These are phyloP conservation scores for Chrysopa pallens DNA, from an alignment of 1,140 invertebrate genomes.

Conservation along the genomic window DNA sequence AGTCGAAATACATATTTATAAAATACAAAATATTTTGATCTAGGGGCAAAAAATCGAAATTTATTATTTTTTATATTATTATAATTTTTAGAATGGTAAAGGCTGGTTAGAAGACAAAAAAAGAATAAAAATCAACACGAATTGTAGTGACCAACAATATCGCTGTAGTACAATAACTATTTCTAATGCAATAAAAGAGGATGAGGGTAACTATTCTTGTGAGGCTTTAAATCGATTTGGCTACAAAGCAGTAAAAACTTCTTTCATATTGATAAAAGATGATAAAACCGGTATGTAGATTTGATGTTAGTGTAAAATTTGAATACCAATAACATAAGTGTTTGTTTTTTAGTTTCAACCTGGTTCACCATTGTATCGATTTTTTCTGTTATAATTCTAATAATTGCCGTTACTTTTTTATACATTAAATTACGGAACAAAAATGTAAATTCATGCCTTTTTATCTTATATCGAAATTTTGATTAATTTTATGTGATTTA, in stretches of 20 bases:
- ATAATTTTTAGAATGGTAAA: constrained; percentile 8
- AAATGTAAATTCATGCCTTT: constrained; percentile 23
- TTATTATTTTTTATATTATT: no score
- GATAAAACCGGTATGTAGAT: constrained; percentile 17
- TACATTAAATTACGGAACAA: constrained; percentile 35
- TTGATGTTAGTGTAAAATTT: background rate
- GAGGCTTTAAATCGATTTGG: constrained; percentile 20
- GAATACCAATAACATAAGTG: constrained; percentile 1
- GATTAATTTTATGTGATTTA: background rate
- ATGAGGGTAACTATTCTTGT: constrained; percentile 24
- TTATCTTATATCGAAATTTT: constrained; percentile 3
- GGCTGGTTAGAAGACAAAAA: constrained; percentile 8
- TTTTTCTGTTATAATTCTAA: constrained; percentile 25
- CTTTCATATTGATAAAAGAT: constrained; percentile 13
- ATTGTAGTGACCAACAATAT: no score
- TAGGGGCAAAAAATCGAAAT: no score
- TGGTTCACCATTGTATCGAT: constrained; percentile 24
- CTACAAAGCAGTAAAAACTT: constrained; percentile 14
- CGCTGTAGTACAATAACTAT: constrained; percentile 18
- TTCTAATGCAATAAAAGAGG: constrained; percentile 15
- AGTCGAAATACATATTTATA: no score
- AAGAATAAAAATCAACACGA: constrained; percentile 17
- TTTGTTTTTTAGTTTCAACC: constrained; percentile 11
- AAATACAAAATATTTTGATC: no score
- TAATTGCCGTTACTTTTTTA: constrained; percentile 27